Base-by-base conservation (phyloP, 2,797 vertebrate species). In the Etheostoma perlongum region DNA sequence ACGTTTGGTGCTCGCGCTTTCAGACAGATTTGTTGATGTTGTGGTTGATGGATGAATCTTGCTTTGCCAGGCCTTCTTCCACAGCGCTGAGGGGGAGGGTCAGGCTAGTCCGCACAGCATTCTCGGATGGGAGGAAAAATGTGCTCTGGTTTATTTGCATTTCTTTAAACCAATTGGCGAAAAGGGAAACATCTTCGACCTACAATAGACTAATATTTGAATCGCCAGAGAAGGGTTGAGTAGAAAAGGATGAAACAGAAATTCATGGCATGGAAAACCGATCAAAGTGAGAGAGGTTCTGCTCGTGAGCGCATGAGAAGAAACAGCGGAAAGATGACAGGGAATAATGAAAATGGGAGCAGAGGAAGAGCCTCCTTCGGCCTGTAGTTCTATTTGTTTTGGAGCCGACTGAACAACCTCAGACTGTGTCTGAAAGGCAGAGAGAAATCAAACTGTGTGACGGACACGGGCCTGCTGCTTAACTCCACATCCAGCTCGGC, bases 381-480 rank as follows among this genome's bases (percentile, higher is more conserved):
- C 13, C n/a, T 16, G 53, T 36, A 49, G 25, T 12, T 69, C 47
- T 52, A 30, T 69, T 73, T 23, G n/a, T 72, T 73, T 48, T 40
- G 2, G 10, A 47, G n/a, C 2, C 1, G 23, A 14, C 33, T 63
- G 36, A 30, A 14, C 70, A 52, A 71, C 73, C 52, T 66, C 67
- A 67, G 67, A 75, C 25, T 46, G 59, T 23, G 67, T 80, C 40
- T 72, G 74, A 76, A 83, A 74, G 74, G 60, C 74, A 69, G 68
- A 76, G 64, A 58, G 63, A 64, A 64, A 54, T 64, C 80, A 71
- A 61, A 21, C 70, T 73, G 80, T 36, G 71, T 40, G 57, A 44
- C 67, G 58, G 44, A 66, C 57, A 27, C 64, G 8, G 25, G 55
- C 67, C 62, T 4, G 67, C 80, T 80, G 65, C 6, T 76, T 62